Base-by-base conservation (phyloP, 2,797 vertebrate species). In the Pseudochromis fuscus region DNA sequence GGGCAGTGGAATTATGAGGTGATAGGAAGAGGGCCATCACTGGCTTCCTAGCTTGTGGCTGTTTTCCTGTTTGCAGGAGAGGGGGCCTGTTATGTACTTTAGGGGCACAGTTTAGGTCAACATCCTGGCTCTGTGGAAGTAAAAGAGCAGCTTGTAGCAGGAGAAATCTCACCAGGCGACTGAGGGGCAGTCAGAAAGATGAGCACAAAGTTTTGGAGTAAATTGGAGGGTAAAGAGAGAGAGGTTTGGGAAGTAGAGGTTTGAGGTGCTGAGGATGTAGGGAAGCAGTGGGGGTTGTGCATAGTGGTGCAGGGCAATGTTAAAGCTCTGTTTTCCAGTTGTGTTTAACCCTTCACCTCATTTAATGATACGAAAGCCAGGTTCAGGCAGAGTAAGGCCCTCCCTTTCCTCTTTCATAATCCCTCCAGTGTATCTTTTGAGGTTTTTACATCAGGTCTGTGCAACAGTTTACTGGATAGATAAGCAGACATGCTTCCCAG, bases 51-150 rank as follows among this genome's bases (percentile, higher is more conserved):
- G 74, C 85, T 64, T 49, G 45, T 59, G 87, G 75, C 81, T 82
- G 75, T 75, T 86, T 88, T 89, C 75, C 76, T 85, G 81, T 89
- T 90, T 88, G 81, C 75, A 30, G 40, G 33, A 71, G 40, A 70
- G 31, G 49, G 52, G 77, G 21, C 35, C 73, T 33, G 31, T 64
- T 81, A 74, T 88, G 75, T 82, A 83, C 58, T 75, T 75, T 69
- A 10, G 4, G 72, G 73, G 27, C 25, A 53, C 12, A 31, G 65
- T 52, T 64, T 84, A 42, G 67, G 74, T 89, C 79, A 87, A 89
- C 87, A 92, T 91, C 89, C 89, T 84, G 83, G 70, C 23, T 62
- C 28, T 70, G 52, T 82, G 45, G 58, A 77, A 69, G 68, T 60
- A 25, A 40, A 64, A 45, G 23, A 21, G 46, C 50, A 61, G 60